Evolutionary conservation across 92 coral and sea anemone species (phyloP), one percentile per base, ranked within the genome.

Genomic region (Actinostola sp.): DNA sequence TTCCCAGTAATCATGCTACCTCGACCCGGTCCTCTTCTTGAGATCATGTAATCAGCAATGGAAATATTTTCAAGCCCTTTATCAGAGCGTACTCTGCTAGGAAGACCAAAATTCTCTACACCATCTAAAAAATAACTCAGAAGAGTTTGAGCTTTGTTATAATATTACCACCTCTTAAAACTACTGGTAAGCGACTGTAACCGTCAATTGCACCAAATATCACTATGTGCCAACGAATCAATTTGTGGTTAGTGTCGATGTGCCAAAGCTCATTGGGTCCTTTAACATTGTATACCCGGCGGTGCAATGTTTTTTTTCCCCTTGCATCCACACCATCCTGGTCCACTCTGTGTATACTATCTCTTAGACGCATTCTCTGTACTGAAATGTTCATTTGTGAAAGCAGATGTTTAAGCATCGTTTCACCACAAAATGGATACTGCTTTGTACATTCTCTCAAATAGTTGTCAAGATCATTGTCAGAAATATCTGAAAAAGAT

Each of bases 81-180:
- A 79, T 90, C 92, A 31, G 89, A 73, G 54, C 89, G 68, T 52
- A 86, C 79, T 71, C 92, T 78, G 73, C 94, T 89, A 16, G 90
- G 94, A n/a, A 89, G 67, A 53, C 90, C 90, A 89, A 46, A 89
- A 62, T 68, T 71, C 49, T 61, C 61, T 51, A 89, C 87, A 61
- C 85, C 94, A 64, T 50, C 56, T n/a, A 65, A 53, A 75, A 81
- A 89, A 44, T 52, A 62, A 51, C 66, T 61, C 35, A 89, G 62
- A 30, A 89, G 51, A 55, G 87, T 89, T 48, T 66, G 67, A 14
- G 86, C 81, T 66, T 63, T 55, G 75, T 83, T 88, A 53, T 88
- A n/a, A n/a, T 77, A 55, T 88, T 70, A 24, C 30, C 43, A 67
- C 92, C 78, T 56, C 59, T 72, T 4, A 88, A 50, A 73, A 76